phyloP scores from a whole-genome alignment of 2,113 vertebrate species.

The Thymallus thymallus region DNA sequence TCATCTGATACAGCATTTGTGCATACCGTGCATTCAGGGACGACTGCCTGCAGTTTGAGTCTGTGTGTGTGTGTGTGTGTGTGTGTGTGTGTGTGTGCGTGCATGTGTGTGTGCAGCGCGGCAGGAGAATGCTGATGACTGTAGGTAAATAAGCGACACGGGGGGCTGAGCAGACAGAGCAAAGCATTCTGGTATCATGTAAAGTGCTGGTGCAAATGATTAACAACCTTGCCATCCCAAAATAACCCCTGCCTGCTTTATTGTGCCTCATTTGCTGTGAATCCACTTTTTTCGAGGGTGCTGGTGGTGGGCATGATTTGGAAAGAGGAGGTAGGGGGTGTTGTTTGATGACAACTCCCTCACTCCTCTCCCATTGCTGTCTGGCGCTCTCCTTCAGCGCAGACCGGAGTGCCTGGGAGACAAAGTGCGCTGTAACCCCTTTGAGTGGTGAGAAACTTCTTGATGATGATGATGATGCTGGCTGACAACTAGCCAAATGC shows the following conservation, averaged over 20 bases:
- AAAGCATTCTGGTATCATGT: constrained; percentile 48
- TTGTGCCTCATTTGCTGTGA: constrained; percentile 47
- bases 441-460: neutral
- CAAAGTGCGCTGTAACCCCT: neutral
- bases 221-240: constrained; percentile 48
- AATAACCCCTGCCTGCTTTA: constrained; percentile 41
- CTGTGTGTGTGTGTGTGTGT: neutral
- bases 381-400: constrained; percentile 1
- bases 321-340: neutral
- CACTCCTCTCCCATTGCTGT: constrained; percentile 26
- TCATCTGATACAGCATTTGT: neutral
- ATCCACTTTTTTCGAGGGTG: neutral
- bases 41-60: constrained; percentile 14
- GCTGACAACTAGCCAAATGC: neutral
- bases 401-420: neutral
- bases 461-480: neutral
- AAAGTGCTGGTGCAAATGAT: constrained; percentile 61
- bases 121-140: constrained; percentile 47
- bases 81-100: constrained; percentile 8
- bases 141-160: constrained; percentile 41
- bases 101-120: constrained; percentile 3
- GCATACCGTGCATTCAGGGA: constrained; percentile 26
- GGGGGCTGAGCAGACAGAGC: constrained; percentile 41
- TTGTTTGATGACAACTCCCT: constrained; percentile 3
- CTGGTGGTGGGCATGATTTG: neutral